phyloP scores from a whole-genome alignment of 1,140 invertebrate genomes.

The Latrodectus geometricus region DNA sequence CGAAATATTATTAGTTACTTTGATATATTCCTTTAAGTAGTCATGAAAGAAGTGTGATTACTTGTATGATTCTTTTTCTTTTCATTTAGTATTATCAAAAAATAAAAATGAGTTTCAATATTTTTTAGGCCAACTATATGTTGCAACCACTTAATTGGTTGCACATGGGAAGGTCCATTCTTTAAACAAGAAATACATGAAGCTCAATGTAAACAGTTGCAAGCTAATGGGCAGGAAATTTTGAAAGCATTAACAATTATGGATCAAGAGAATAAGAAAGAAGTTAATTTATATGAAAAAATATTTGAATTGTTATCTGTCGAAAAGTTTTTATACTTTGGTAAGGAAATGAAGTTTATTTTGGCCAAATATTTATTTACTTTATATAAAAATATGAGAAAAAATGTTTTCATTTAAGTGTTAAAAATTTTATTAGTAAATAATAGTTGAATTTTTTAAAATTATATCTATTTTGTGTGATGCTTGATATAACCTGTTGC shows the following conservation, averaged over 20 bases:
- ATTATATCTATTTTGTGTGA: no score
- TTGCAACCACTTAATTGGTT: slow-evolving; percentile 88
- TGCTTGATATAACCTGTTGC: no score
- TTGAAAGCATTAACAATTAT: slow-evolving; percentile 82
- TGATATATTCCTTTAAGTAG: background rate
- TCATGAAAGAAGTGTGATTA: no score
- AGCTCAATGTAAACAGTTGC: slow-evolving; percentile 81
- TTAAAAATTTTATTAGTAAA: no score
- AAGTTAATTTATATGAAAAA: slow-evolving; percentile 77
- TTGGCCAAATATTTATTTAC: background rate
- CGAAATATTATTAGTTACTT: background rate
- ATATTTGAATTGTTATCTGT: slow-evolving; percentile 90
- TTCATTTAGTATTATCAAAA: background rate
- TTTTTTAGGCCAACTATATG: slow-evolving; percentile 71
- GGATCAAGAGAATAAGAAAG: slow-evolving; percentile 71
- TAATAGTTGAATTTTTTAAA: no score
- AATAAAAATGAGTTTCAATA: background rate
- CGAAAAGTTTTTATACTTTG: slow-evolving; percentile 94
- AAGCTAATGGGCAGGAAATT: slow-evolving; percentile 84
- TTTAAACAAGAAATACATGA: slow-evolving; percentile 84
- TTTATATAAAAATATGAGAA: background rate
- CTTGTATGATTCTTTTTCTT: background rate
- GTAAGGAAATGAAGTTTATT: slow-evolving; percentile 71
- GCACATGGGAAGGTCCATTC: slow-evolving; percentile 87
- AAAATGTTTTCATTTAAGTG: background rate